phyloP scores from a whole-genome alignment of 2,797 vertebrate species.

The Poecilia gillii region DNA sequence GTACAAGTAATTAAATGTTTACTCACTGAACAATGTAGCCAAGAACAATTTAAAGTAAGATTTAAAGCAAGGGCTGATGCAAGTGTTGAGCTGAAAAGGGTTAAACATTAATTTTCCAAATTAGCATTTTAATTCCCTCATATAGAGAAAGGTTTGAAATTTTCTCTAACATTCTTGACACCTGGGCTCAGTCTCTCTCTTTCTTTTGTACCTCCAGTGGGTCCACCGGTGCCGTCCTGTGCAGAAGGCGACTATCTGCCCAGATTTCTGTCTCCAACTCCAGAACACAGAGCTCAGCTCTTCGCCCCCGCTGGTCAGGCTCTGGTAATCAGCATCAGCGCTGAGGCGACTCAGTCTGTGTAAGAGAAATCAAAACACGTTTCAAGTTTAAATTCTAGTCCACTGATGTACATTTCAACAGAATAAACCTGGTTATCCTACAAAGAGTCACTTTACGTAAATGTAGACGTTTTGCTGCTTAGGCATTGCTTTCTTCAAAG shows the following conservation, averaged over 20 bases:
- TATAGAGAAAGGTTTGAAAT: too few relatives aligned
- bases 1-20: background rate
- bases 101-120: background rate
- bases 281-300: slow-evolving; percentile 35
- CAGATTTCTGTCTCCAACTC: slow-evolving; percentile 53
- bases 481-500: background rate
- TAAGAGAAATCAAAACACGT: slow-evolving; percentile 16
- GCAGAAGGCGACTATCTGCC: slow-evolving; percentile 54
- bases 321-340: slow-evolving; percentile 40
- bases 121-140: background rate
- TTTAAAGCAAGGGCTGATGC: too few relatives aligned
- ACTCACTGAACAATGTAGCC: background rate
- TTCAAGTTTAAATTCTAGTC: background rate
- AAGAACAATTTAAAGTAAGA: too few relatives aligned
- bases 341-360: slow-evolving; percentile 12
- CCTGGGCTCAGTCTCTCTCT: background rate
- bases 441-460: background rate
- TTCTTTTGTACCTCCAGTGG: slow-evolving; percentile 22
- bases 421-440: background rate
- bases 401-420: background rate
- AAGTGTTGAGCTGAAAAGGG: too few relatives aligned
- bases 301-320: background rate
- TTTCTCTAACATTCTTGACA: background rate
- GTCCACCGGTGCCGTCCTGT: slow-evolving; percentile 27
- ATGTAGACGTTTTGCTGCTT: background rate